phyloP scores from a whole-genome alignment of 2,888 invertebrate species.

The Trichogramma evanescens region DNA sequence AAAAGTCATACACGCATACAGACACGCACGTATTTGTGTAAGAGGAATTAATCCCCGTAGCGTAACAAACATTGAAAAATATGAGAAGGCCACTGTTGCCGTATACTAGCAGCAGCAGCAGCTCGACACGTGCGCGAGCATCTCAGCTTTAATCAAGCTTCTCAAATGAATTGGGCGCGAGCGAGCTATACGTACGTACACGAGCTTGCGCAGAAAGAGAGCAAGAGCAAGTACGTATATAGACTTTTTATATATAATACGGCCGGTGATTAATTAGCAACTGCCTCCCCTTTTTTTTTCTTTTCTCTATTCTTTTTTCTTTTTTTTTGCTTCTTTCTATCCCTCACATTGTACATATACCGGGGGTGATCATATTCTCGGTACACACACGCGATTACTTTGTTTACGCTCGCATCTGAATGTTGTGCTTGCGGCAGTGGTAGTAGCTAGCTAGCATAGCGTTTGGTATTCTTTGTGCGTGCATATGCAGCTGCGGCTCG shows the following conservation, averaged over 20 bases:
- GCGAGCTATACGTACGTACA: background rate
- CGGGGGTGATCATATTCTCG: conserved; percentile 7
- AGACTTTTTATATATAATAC: no score
- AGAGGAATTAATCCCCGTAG: conserved; percentile 7
- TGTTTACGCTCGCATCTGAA: no score
- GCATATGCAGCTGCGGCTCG: background rate
- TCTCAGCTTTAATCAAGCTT: conserved; percentile 15
- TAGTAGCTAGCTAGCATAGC: no score
- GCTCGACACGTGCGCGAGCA: background rate
- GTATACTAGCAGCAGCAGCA: no score
- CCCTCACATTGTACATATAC: no score
- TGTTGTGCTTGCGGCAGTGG: no score
- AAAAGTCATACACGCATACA: background rate
- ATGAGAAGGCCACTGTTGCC: background rate
- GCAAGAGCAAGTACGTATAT: background rate
- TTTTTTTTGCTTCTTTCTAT: no score
- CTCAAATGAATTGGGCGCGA: conserved; percentile 7
- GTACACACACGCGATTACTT: background rate
- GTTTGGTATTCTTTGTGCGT: no score
- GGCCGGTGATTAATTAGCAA: conserved; percentile 16
- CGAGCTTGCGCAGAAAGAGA: background rate
- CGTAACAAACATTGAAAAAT: conserved; percentile 17
- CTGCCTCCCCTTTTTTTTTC: background rate
- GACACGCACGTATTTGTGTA: background rate
- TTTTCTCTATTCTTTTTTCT: no score